Evolutionary conservation across 2,797 vertebrate genomes (phyloP).

Genomic region (Tadarida brasiliensis): DNA sequence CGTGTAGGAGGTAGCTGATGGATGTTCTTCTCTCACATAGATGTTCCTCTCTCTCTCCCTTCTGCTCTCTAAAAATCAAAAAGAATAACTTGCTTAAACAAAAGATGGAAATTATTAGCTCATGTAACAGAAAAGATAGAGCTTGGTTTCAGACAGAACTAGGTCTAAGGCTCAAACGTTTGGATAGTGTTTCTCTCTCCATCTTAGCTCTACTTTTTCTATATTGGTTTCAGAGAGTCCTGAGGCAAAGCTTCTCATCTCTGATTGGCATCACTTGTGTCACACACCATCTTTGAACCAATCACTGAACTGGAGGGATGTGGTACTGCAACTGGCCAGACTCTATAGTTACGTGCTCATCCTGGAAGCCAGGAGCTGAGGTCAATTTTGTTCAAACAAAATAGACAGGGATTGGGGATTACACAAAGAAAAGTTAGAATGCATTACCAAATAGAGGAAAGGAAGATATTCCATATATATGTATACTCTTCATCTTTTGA

Average conservation of each 20-base stretch:
- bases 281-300: background rate
- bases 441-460: background rate
- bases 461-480: background rate
- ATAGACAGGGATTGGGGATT: background rate
- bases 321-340: background rate
- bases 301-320: background rate
- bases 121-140: background rate
- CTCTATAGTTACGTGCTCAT: background rate
- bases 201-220: background rate
- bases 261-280: background rate
- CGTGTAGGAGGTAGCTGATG: background rate
- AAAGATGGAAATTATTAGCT: background rate
- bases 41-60: background rate
- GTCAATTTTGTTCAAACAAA: background rate
- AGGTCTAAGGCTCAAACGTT: background rate
- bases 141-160: background rate
- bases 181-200: background rate
- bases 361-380: background rate
- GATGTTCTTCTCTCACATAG: background rate
- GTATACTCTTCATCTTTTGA: background rate
- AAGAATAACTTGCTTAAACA: conserved; percentile 26
- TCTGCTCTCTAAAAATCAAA: background rate
- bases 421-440: background rate
- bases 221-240: background rate
- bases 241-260: background rate